Base-by-base conservation (phyloP, 2,888 invertebrate genomes). In the Spilarctia lutea region DNA sequence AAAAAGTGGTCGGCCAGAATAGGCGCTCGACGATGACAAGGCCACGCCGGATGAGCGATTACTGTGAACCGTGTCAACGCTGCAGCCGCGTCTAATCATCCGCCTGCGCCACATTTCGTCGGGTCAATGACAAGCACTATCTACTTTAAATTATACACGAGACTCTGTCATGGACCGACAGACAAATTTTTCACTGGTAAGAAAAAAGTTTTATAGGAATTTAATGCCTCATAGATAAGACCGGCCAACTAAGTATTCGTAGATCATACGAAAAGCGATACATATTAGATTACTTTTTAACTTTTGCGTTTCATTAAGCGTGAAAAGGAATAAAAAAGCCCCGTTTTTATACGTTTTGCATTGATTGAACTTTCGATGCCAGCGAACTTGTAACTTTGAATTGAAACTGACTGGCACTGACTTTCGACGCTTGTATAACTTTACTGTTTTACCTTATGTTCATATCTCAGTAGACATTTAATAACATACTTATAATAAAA, bases 31-130 rank as follows among this genome's bases (percentile, higher is more conserved):
- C 84, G 81, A 82, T 86, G 87, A 88, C 93, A 93, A 94, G 94
- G 94, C 90, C 92, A 89, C 89, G 85, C 88, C 91, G 92, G 93
- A 93, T 92, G 92, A 93, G 89, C 91, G 92, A 91, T 92, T 90
- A 92, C 91, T 90, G 92, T 90, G 91, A 93, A 92, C 92, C 91
- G 88, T 93, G 94, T 92, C 93, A 92, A 87, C 90, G 87, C 85
- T 90, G 90, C 91, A 92, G 89, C 89, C 91, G 89, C 88, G 86
- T 87, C 91, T 90, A 92, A 93, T 92, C 90, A 89, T 80, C 87
- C 88, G 88, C 86, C 89, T 90, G 91, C 88, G 85, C 86, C 83
- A 81, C 86, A 78, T 86, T 87, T 88, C 86, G 85, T 83, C 87
- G 80, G 92, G 91, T 91, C 91, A 91, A 91, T 91, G 91, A 91